phyloP scores from a whole-genome alignment of 2,888 invertebrate species.

The Caenorhabditis plicata region DNA sequence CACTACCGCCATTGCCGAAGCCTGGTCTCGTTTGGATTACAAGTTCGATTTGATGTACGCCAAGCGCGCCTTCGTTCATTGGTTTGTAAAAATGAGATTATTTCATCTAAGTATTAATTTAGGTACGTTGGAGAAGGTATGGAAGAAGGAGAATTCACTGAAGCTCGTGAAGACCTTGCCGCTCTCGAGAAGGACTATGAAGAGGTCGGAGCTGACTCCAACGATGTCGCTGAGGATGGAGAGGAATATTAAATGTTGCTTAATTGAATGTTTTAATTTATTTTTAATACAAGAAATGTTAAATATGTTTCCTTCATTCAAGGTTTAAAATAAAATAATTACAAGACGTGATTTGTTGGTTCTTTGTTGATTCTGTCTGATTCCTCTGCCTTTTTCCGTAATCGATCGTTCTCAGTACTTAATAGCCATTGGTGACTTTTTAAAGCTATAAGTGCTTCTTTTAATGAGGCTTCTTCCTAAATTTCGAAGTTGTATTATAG shows the following conservation, averaged over 20 bases:
- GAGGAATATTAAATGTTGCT: conserved; percentile 34
- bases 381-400: too few relatives aligned
- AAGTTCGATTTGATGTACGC: conserved; percentile 70
- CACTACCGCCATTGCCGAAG: conserved; percentile 71
- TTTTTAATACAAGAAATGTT: too few relatives aligned
- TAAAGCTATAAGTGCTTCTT: too few relatives aligned
- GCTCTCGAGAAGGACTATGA: conserved; percentile 52
- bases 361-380: too few relatives aligned
- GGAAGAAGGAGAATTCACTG: conserved; percentile 63
- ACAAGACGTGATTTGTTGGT: too few relatives aligned
- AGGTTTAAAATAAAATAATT: too few relatives aligned
- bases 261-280: too few relatives aligned
- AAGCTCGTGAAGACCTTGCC: conserved; percentile 58
- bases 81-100: conserved; percentile 67
- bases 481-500: too few relatives aligned
- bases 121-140: conserved; percentile 68
- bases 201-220: conserved; percentile 42
- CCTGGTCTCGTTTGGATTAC: conserved; percentile 78
- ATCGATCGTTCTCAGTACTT: too few relatives aligned
- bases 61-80: conserved; percentile 50
- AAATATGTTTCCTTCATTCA: too few relatives aligned
- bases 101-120: neutral
- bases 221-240: conserved; percentile 30
- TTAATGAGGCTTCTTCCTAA: too few relatives aligned
- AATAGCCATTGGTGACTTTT: too few relatives aligned